phyloP scores from a whole-genome alignment of 2,888 invertebrate species.

The Blastobasis lacticolella region DNA sequence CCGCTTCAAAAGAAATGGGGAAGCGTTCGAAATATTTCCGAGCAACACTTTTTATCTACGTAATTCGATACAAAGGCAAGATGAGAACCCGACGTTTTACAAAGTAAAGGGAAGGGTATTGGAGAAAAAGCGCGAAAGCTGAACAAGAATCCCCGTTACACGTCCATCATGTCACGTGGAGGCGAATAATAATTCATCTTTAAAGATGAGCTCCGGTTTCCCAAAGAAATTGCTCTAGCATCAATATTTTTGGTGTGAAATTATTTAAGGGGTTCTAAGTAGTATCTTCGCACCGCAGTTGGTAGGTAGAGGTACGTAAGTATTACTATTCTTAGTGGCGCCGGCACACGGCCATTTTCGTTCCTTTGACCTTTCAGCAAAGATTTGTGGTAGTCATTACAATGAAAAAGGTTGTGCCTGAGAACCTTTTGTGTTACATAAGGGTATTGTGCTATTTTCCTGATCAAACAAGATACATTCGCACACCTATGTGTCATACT shows the following conservation, averaged over 20 bases:
- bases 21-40: conserved; percentile 24
- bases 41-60: conserved; percentile 31
- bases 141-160: conserved; percentile 14
- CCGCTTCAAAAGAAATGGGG: conserved; percentile 15
- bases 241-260: conserved; percentile 3
- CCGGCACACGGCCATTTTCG: background rate
- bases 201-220: conserved; percentile 13
- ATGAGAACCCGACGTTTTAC: conserved; percentile 26
- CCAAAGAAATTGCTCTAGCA: conserved; percentile 3
- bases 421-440: conserved; percentile 3
- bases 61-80: conserved; percentile 35
- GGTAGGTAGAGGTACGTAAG: background rate
- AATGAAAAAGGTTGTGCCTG: conserved; percentile 13
- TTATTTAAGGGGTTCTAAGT: background rate
- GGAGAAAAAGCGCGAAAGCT: conserved; percentile 16
- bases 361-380: conserved; percentile 13
- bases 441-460: conserved; percentile 2
- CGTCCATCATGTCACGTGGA: conserved; percentile 14
- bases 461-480: conserved; percentile 1
- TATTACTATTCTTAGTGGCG: background rate
- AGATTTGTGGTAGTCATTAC: conserved; percentile 20
- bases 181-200: conserved; percentile 10
- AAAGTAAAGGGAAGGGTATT: conserved; percentile 25
- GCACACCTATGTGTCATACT: background rate
- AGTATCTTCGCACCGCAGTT: too few species aligned